Evolutionary conservation across 2,797 vertebrate genomes (phyloP), one percentile per base, ranked within the genome.

Genomic region (Amblyraja radiata): DNA sequence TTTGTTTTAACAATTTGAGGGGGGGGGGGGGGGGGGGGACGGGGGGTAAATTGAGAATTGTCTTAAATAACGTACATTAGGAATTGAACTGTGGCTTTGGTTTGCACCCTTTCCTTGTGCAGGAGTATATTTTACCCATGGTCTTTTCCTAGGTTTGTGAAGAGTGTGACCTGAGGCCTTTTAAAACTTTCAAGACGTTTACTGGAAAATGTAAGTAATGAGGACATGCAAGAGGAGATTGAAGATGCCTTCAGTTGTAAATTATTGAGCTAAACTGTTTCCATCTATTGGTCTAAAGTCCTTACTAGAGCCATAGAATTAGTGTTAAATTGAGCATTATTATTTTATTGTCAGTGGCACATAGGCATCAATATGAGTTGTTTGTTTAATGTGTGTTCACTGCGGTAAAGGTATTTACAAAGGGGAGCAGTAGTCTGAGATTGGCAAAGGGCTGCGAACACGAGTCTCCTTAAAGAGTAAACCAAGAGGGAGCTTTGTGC

Each of bases 141-240:
- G 94, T 88, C 93, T 96, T 93, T 95, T 76, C 95, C 93, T 96
- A 99, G 98, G 96, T 99, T 94, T 99, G 98, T 95, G 97, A 97
- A 61, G 98, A 99, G 95, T 98, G 99, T 79, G 97, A 98, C 90
- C 97, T 99, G 94, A 97, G 98, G 39, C 97, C 97, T 93, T 99
- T 99, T 95, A 97, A 98, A 95, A 99, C 99, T 95, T 99, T 98
- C 95, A 99, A 99, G 97, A 97, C 98, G 95, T 99, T 99, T 95
- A 98, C 99, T 95, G 98, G 98, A 94, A 99, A 99, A 97, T 98
- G 98, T 99, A 96, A 99, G 98, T 98, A 94, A 93, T 90, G 10
- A 39, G 32, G 23, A 32, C 63, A 14, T 74, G 36, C 93, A 76
- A 32, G 93, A 10, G 79, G 21, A 5, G 71, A 9, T 79, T 71